These are phyloP conservation scores for Mya arenaria DNA, from an alignment of 1,140 invertebrate genomes.

Conservation along the genomic window DNA sequence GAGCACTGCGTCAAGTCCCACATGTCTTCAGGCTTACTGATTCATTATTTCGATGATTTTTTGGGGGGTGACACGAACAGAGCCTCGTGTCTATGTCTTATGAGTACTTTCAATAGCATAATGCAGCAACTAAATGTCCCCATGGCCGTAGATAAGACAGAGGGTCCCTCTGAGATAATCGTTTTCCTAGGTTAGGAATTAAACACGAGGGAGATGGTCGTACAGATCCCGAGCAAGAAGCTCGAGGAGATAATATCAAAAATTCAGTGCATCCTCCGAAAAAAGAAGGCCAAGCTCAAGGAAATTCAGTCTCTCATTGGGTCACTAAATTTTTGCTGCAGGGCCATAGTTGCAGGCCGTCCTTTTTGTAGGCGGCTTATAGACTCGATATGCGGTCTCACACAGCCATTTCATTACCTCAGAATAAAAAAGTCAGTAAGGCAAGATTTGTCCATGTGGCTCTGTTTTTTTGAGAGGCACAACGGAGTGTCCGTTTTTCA, in stretches of 20 bases:
- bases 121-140: constrained; percentile 33
- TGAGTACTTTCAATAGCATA: background rate
- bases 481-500: too few species aligned
- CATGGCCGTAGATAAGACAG: constrained; percentile 49
- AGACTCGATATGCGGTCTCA: too few species aligned
- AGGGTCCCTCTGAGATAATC: constrained; percentile 15
- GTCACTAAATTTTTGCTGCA: constrained; percentile 38
- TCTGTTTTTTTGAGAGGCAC: too few species aligned
- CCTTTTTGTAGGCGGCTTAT: constrained; percentile 38
- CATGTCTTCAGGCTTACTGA: background rate
- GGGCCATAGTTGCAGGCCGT: constrained; percentile 23
- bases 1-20: background rate
- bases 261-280: background rate
- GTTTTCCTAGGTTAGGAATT: constrained; percentile 15
- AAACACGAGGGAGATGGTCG: constrained; percentile 27
- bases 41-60: constrained; percentile 3
- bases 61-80: background rate
- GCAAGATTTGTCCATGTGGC: too few species aligned
- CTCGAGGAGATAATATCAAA: background rate
- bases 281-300: background rate
- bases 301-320: constrained; percentile 51
- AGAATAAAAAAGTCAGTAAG: too few species aligned
- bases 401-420: too few species aligned
- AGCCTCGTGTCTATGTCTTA: background rate
- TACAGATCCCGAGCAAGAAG: background rate